Evolutionary conservation across 2,797 vertebrate genomes (phyloP).

Genomic region (Avahi laniger): DNA sequence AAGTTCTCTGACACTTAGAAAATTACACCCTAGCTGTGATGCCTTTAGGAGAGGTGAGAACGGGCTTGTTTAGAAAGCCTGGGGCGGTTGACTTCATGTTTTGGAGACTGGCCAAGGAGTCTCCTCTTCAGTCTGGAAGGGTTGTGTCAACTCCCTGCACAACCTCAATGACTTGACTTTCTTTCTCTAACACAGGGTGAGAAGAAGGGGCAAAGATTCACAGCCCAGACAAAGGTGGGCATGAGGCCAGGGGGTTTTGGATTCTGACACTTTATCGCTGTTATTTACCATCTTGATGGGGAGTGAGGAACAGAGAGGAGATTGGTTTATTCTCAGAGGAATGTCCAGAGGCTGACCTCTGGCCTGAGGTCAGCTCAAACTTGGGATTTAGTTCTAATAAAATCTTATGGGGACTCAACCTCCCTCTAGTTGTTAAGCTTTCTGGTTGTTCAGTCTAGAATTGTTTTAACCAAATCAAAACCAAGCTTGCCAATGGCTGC

Average conservation of each 20-base stretch:
- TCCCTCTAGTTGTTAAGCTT: too few species aligned
- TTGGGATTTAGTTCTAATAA: too few species aligned
- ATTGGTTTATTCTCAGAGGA: not conserved
- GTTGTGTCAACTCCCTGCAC: not conserved
- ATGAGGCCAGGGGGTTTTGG: not conserved
- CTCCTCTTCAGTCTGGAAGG: not conserved
- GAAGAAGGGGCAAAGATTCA: not conserved
- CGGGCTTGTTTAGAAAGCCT: not conserved
- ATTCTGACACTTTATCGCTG: not conserved
- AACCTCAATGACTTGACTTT: not conserved
- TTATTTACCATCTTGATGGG: not conserved
- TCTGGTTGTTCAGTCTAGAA: too few species aligned
- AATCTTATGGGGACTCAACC: too few species aligned
- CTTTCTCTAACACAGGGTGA: not conserved
- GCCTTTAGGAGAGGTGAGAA: conserved; percentile 17
- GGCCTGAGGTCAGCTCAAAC: too few species aligned
- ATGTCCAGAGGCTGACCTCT: too few species aligned
- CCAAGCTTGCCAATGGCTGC: too few species aligned
- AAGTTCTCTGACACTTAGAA: not conserved
- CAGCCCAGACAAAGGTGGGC: not conserved
- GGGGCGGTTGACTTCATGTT: not conserved
- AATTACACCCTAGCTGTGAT: not conserved
- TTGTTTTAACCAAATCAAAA: too few species aligned
- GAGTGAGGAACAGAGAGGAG: not conserved
- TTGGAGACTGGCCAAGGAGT: not conserved